Evolutionary conservation across 2,888 invertebrate genomes (phyloP).

Genomic region (Esperia sulphurella): DNA sequence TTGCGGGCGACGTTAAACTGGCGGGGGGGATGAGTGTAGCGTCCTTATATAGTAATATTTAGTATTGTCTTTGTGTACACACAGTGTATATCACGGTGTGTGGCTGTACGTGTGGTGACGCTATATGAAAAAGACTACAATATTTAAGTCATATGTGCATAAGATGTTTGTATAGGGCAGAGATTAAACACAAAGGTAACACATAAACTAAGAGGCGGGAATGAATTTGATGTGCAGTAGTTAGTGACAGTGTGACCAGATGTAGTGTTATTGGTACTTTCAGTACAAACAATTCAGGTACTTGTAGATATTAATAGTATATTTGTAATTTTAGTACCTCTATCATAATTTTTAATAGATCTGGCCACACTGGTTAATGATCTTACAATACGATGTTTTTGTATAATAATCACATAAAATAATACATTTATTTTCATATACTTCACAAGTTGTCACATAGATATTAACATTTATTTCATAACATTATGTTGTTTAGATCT

Average conservation of each 20-base stretch:
- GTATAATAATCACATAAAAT: constrained; percentile 41
- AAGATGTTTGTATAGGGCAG: constrained; percentile 34
- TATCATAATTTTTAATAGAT: no score
- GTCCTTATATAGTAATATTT: no score
- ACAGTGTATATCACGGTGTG: no score
- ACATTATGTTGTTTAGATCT: constrained; percentile 55
- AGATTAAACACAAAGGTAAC: constrained; percentile 34
- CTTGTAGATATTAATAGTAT: no score
- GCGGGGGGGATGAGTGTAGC: no score
- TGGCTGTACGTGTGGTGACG: not conserved
- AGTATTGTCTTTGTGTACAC: no score
- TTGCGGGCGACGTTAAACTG: no score
- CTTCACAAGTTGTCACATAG: not conserved
- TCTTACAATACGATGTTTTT: constrained; percentile 35
- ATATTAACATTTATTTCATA: constrained; percentile 30
- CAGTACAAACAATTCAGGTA: no score
- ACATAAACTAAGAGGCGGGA: constrained; percentile 52
- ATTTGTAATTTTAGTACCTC: no score
- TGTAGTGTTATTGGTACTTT: no score
- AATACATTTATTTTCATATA: constrained; percentile 11
- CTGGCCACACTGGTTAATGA: not conserved
- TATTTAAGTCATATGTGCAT: constrained; percentile 9
- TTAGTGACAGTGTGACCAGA: constrained; percentile 5
- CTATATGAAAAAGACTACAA: no score
- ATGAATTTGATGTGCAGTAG: constrained; percentile 36